Evolutionary conservation across 1,140 invertebrate species (phyloP).

Genomic region (Onthophagus taurus): DNA sequence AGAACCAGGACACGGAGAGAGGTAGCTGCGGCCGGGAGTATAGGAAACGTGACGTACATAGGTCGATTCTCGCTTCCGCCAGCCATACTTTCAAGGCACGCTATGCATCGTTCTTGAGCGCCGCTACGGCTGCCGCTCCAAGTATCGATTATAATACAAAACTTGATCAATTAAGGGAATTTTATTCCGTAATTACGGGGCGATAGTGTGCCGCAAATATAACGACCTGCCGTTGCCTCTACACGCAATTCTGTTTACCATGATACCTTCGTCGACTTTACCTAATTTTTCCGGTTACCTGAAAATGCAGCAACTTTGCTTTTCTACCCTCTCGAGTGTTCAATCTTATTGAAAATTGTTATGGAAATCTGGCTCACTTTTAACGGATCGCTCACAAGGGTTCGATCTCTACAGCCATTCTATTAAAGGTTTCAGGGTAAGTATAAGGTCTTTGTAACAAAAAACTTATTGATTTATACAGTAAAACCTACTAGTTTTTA

Average conservation of each 20-base stretch:
- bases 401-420: too few species aligned
- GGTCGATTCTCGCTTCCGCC: neutral
- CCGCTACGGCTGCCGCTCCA: slow-evolving; percentile 1
- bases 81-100: slow-evolving; percentile 5
- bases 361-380: too few species aligned
- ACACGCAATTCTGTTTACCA: neutral
- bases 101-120: too few species aligned
- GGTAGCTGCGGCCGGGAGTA: too few species aligned
- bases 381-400: too few species aligned
- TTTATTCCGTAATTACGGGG: slow-evolving; percentile 16
- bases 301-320: neutral
- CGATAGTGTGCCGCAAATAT: slow-evolving; percentile 1
- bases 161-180: slow-evolving; percentile 17
- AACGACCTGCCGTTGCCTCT: neutral
- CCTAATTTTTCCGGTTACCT: too few species aligned
- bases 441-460: too few species aligned
- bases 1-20: too few species aligned
- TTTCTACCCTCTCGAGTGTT: neutral
- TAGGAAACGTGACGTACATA: neutral
- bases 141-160: slow-evolving; percentile 14
- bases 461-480: too few species aligned
- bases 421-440: too few species aligned
- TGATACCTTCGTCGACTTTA: neutral
- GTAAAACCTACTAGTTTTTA: too few species aligned
- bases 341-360: neutral